Evolutionary conservation across 1,140 invertebrate genomes (phyloP).

Genomic region (Idris sp.): DNA sequence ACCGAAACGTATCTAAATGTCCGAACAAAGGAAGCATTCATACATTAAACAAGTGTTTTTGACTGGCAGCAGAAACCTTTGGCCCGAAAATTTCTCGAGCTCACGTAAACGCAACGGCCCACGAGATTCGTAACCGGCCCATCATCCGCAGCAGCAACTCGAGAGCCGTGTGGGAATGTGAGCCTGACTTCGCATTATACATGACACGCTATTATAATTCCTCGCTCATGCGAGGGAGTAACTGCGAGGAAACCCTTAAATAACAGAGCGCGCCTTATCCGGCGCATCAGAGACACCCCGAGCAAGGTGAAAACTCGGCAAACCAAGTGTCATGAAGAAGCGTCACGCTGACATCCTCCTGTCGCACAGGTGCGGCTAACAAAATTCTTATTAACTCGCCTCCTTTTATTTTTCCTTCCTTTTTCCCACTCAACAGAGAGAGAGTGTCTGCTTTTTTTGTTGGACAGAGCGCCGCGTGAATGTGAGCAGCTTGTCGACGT

Average conservation of each 20-base stretch:
- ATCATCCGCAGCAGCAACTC: conserved; percentile 20
- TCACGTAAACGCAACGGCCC: conserved; percentile 33
- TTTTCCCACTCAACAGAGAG: conserved; percentile 6
- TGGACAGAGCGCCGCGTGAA: conserved; percentile 30
- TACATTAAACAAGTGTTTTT: conserved; percentile 20
- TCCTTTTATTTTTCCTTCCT: conserved; percentile 34
- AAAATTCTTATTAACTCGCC: conserved; percentile 58
- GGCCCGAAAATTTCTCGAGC: conserved; percentile 19
- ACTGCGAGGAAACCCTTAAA: conserved; percentile 70
- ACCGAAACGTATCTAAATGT: conserved; percentile 23
- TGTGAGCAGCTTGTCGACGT: conserved; percentile 56
- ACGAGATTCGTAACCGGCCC: conserved; percentile 18
- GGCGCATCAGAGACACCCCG: conserved; percentile 64
- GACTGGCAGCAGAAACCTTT: conserved; percentile 29
- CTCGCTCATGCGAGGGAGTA: conserved; percentile 68
- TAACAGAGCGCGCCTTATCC: conserved; percentile 63
- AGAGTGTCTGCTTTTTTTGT: conserved; percentile 43
- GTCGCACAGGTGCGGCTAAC: conserved; percentile 58
- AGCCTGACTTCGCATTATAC: conserved; percentile 28
- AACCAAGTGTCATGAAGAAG: conserved; percentile 55
- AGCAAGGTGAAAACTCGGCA: conserved; percentile 44
- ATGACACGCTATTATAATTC: conserved; percentile 70
- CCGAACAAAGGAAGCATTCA: conserved; percentile 5
- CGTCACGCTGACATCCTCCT: conserved; percentile 57
- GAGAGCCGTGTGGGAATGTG: conserved; percentile 58